Evolutionary conservation across 2,888 invertebrate genomes (phyloP).

Genomic region (Lysandra coridon): DNA sequence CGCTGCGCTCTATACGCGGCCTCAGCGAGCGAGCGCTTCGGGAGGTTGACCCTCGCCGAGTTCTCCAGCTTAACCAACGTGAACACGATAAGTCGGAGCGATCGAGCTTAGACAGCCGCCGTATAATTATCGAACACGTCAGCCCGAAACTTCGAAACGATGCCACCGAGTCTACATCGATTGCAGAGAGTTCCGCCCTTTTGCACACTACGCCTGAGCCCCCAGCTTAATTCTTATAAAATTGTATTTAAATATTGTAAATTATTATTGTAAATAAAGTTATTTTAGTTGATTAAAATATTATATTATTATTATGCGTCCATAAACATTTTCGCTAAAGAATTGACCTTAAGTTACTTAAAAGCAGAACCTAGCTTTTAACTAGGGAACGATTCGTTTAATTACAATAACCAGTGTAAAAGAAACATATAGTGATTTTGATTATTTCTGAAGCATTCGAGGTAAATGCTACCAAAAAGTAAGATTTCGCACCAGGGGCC

Average conservation of each 20-base stretch:
- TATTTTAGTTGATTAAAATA: background rate
- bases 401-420: no score
- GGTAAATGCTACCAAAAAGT: no score
- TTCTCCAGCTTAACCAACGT: background rate
- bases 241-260: background rate
- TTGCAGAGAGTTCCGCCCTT: conserved; percentile 4
- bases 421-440: no score
- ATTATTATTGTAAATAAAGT: conserved; percentile 12
- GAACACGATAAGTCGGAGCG: conserved; percentile 1
- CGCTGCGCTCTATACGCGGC: conserved; percentile 47
- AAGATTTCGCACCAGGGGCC: no score
- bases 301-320: no score
- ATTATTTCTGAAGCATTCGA: no score
- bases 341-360: no score
- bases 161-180: background rate
- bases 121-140: conserved; percentile 1
- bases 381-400: no score
- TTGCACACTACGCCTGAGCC: background rate
- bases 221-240: conserved; percentile 4
- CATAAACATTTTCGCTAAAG: no score
- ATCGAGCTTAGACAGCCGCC: conserved; percentile 3
- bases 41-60: conserved; percentile 23
- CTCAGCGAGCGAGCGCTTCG: conserved; percentile 49
- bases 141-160: background rate
- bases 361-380: no score